phyloP scores from a whole-genome alignment of 2,888 invertebrate species.

The Deroplatys truncata region DNA sequence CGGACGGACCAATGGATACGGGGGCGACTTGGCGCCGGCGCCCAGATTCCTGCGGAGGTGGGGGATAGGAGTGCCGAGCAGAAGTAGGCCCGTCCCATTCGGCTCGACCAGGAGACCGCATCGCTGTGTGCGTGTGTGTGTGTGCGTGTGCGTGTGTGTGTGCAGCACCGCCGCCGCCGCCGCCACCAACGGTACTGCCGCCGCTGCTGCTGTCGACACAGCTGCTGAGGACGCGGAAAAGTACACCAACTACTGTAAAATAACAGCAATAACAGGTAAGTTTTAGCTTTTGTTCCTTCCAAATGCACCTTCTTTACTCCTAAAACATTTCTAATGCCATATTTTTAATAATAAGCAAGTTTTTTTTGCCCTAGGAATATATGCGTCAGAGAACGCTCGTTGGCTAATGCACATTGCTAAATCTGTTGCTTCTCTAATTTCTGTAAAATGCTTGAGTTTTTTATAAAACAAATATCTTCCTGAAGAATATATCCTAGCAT shows the following conservation, averaged over 20 bases:
- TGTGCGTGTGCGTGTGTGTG: background rate
- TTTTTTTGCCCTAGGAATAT: too few relatives aligned
- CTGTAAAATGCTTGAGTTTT: too few relatives aligned
- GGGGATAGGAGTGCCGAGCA: background rate
- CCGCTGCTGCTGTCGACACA: background rate
- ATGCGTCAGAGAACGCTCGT: too few relatives aligned
- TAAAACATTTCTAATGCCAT: background rate
- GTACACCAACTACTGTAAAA: background rate
- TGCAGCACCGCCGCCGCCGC: background rate
- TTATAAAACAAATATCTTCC: too few relatives aligned
- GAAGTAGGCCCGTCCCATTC: slow-evolving; percentile 35
- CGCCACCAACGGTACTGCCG: background rate
- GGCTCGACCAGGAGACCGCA: slow-evolving; percentile 35
- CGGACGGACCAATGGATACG: slow-evolving; percentile 47
- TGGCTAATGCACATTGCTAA: too few relatives aligned
- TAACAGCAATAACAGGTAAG: background rate
- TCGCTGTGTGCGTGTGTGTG: slow-evolving; percentile 36
- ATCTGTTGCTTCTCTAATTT: too few relatives aligned
- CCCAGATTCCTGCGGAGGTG: slow-evolving; percentile 33
- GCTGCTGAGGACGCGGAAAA: background rate
- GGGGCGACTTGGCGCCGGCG: slow-evolving; percentile 51
- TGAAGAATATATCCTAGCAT: too few relatives aligned
- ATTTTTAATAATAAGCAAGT: background rate
- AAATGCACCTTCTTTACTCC: too few relatives aligned
- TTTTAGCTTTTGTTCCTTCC: background rate